Base-by-base conservation (phyloP, 2,888 invertebrate genomes). In the Nowickia ferox region DNA sequence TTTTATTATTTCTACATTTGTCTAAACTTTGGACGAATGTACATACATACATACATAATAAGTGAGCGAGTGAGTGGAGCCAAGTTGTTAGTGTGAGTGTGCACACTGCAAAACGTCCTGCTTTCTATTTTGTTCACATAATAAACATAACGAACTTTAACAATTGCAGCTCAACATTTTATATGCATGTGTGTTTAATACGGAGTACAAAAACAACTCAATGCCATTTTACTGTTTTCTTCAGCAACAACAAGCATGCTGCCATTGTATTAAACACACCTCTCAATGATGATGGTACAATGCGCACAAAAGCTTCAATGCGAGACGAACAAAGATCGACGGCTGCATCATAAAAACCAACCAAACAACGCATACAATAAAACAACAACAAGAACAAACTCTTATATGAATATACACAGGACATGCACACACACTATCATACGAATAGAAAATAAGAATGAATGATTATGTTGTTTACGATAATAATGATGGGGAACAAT, bases 251-350 rank as follows among this genome's bases (percentile, higher is more conserved):
- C 87, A 87, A 87, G 87, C 79, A 80, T 59, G 84, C 75, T 76
- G 57, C 77, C 84, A 87, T 86, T 86, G 88, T 87, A 89, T 90
- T 90, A 88, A 91, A 91, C 91, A 91, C 89, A 89, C 90, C 89
- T 88, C 89, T 89, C 88, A 89, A 89, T 91, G 88, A 89, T 83
- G 86, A 86, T 77, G 84, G 87, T 57, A 81, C 87, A 86, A 86
- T 86, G 83, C 84, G 80, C 83, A 80, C 74, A 84, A 83, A 71
- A 30, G 30, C 44, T 30, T 74, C 80, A 86, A 81, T 69, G 72
- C 80, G 51, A 59, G 51, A 15, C 40, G 53, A 84, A 85, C 85
- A 84, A 89, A 90, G 90, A 89, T 89, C 89, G 89, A 90, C 90
- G 88, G 88, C 89, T 89, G 88, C 88, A 88, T 87, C 88, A 88